Percentiles rank a stretch among this genome's conserved stretches.
These are phyloP conservation scores for Liolophura sinensis DNA, from an alignment of 1,140 invertebrate genomes.

Conservation along the genomic window DNA sequence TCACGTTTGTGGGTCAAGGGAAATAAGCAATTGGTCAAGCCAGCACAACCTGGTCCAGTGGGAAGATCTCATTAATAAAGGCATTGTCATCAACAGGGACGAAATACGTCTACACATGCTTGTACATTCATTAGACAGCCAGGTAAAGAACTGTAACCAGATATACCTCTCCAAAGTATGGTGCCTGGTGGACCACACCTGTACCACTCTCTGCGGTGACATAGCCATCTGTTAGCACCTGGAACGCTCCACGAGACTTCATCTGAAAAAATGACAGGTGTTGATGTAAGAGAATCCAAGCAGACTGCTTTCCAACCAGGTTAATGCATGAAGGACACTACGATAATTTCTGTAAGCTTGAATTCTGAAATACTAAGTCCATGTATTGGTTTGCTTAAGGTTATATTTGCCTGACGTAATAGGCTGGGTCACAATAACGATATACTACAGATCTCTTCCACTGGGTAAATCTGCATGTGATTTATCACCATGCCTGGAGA, in stretches of 20 bases:
- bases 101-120: background rate
- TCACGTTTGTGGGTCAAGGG: background rate
- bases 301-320: too few species aligned
- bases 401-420: too few species aligned
- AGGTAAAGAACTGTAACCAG: background rate
- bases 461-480: too few species aligned
- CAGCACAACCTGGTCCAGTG: too few species aligned
- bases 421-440: too few species aligned
- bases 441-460: too few species aligned
- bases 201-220: slow-evolving; percentile 97
- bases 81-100: background rate
- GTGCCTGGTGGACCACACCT: slow-evolving; percentile 98
- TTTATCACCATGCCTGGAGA: too few species aligned
- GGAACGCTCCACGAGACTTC: slow-evolving; percentile 74
- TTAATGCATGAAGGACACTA: too few species aligned
- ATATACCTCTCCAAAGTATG: slow-evolving; percentile 92
- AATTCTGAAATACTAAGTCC: too few species aligned
- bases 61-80: background rate
- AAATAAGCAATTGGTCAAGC: background rate
- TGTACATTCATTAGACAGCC: background rate
- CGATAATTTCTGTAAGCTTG: too few species aligned
- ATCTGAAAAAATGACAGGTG: slow-evolving; percentile 44
- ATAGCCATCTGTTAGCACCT: slow-evolving; percentile 86
- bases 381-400: too few species aligned
- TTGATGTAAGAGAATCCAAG: too few species aligned